A percentile compares a stretch with the other conserved stretches of the same genome.
These are phyloP conservation scores for Lagodon rhomboides DNA, from an alignment of 2,797 vertebrate genomes.

Conservation along the genomic window DNA sequence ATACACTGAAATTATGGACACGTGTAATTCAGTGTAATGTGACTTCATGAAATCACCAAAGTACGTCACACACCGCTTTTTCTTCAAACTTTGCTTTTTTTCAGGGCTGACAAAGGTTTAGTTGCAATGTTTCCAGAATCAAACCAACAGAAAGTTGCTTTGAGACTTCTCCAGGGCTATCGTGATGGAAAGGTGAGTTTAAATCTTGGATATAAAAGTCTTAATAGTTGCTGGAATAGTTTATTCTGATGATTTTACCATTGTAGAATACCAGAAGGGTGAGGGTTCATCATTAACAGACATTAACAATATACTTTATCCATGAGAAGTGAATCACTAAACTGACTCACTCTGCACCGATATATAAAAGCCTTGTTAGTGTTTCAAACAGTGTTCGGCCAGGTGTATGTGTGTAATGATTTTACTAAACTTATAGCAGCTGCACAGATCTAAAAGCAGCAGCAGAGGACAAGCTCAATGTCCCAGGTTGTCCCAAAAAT, in stretches of 20 bases:
- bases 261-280: too few relatives aligned
- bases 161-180: slow-evolving; percentile 11
- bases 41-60: background rate
- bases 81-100: slow-evolving; percentile 12
- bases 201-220: background rate
- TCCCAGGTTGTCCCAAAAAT: background rate
- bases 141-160: background rate
- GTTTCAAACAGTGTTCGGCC: background rate
- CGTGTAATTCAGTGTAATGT: background rate
- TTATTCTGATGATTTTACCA: background rate
- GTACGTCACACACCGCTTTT: background rate
- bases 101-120: slow-evolving; percentile 25
- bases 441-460: slow-evolving; percentile 3
- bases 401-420: background rate
- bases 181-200: slow-evolving; percentile 44
- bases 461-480: background rate
- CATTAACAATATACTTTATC: background rate
- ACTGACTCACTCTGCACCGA: background rate
- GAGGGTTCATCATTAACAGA: background rate
- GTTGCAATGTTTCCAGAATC: background rate
- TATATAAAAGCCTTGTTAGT: background rate
- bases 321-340: background rate
- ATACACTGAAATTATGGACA: background rate
- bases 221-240: background rate
- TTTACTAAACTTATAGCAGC: background rate